These are phyloP conservation scores for Megatriorchis doriae DNA, from an alignment of 2,113 vertebrate genomes.

Conservation along the genomic window DNA sequence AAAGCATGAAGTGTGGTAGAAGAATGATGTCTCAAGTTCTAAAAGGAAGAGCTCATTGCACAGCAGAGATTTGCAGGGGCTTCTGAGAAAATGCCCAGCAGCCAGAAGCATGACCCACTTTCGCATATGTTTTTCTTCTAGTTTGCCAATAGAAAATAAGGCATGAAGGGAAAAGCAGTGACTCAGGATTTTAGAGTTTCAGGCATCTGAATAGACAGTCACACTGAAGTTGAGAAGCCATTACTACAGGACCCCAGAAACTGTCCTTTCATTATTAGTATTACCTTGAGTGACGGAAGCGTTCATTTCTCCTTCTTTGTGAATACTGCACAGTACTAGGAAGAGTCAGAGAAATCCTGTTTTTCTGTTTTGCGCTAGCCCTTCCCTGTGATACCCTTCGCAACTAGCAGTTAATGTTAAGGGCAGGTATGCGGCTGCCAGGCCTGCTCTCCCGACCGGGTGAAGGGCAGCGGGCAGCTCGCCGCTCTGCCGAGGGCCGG, in stretches of 20 bases:
- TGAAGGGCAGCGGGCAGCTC: not conserved
- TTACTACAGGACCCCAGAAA: not conserved
- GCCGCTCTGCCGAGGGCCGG: not conserved
- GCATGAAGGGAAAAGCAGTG: not conserved
- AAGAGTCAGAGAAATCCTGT: not conserved
- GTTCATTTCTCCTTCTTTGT: not conserved
- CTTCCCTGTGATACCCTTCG: not conserved
- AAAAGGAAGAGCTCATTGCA: not conserved
- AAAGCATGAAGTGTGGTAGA: not conserved
- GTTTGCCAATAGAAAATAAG: not conserved
- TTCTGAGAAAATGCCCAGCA: not conserved
- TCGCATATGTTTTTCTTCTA: not conserved
- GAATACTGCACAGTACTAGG: not conserved
- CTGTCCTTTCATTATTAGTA: not conserved
- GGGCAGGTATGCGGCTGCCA: fast-evolving
- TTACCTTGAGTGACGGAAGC: not conserved
- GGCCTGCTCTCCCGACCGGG: not conserved
- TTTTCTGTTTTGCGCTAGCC: not conserved
- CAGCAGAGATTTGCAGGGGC: not conserved
- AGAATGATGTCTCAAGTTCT: not conserved
- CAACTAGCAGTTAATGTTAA: too few species aligned
- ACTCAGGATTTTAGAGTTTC: not conserved
- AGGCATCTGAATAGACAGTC: not conserved
- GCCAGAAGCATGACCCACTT: not conserved
- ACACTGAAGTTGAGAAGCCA: not conserved